These are phyloP conservation scores for Peromyscus leucopus DNA, from an alignment of 2,113 vertebrate genomes.

Conservation along the genomic window DNA sequence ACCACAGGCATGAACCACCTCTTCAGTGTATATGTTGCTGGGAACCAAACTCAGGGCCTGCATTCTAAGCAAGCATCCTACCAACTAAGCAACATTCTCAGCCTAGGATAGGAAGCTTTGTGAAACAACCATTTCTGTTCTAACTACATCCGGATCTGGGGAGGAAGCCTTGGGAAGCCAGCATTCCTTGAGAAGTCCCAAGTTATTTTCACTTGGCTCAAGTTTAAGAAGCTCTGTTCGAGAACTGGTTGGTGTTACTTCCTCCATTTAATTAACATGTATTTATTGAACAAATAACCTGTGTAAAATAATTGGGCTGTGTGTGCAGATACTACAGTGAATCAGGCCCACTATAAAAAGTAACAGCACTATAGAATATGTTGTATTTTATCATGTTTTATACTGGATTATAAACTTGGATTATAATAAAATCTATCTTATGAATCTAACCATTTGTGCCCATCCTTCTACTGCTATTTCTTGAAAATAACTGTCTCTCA, in stretches of 20 bases:
- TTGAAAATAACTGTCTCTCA: slow-evolving; percentile 65
- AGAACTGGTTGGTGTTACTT: slow-evolving; percentile 25
- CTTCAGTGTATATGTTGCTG: too few relatives aligned
- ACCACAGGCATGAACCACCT: background rate
- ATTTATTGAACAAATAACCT: slow-evolving; percentile 49
- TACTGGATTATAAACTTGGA: slow-evolving; percentile 28
- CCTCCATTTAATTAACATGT: slow-evolving; percentile 50
- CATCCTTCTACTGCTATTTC: slow-evolving; percentile 20
- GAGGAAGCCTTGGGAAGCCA: background rate
- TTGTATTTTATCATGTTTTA: slow-evolving; percentile 50
- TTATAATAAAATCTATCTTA: slow-evolving; percentile 46
- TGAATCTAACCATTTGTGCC: background rate
- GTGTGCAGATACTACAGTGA: background rate
- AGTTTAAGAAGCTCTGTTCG: slow-evolving; percentile 27
- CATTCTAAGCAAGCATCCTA: background rate
- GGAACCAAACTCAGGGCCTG: background rate
- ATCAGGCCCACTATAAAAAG: slow-evolving; percentile 29
- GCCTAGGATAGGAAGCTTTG: background rate
- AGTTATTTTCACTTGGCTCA: background rate
- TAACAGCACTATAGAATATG: background rate
- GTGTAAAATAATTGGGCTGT: background rate
- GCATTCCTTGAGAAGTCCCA: background rate
- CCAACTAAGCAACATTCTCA: background rate
- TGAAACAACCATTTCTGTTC: slow-evolving; percentile 10
- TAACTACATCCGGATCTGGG: slow-evolving; percentile 11